phyloP scores from a whole-genome alignment of 2,888 invertebrate species.

The Brachynemurus nebulosus region DNA sequence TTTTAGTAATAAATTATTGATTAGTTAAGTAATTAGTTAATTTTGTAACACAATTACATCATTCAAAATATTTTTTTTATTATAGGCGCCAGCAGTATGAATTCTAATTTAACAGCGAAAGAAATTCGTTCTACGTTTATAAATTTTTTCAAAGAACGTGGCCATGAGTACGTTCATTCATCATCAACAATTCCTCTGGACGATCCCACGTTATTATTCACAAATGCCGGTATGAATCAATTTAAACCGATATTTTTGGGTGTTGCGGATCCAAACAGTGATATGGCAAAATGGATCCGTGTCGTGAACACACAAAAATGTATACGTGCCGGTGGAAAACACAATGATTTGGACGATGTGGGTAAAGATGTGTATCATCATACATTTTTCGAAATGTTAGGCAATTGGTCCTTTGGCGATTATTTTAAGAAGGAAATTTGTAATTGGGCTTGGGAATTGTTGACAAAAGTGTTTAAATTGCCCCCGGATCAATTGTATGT shows the following conservation, averaged over 20 bases:
- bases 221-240: conserved; percentile 99
- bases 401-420: conserved; percentile 99
- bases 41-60: neutral
- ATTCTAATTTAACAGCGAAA: conserved; percentile 49
- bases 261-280: conserved; percentile 89
- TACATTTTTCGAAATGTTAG: conserved; percentile 99
- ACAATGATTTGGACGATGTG: conserved; percentile 98
- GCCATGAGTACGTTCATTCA: conserved; percentile 91
- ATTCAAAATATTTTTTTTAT: neutral
- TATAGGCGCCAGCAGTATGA: conserved; percentile 38
- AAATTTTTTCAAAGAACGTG: conserved; percentile 76
- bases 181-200: conserved; percentile 95
- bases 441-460: conserved; percentile 93
- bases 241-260: conserved; percentile 98
- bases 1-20: conserved; percentile 2
- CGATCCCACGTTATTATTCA: conserved; percentile 93
- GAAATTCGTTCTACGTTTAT: conserved; percentile 76
- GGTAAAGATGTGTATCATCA: conserved; percentile 99
- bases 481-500: conserved; percentile 86
- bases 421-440: conserved; percentile 98
- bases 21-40: neutral
- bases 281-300: conserved; percentile 79
- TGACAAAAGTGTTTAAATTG: conserved; percentile 68
- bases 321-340: conserved; percentile 97
- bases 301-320: conserved; percentile 97